Evolutionary conservation across 2,888 invertebrate genomes (phyloP).

Genomic region (Conchocele bisecta): DNA sequence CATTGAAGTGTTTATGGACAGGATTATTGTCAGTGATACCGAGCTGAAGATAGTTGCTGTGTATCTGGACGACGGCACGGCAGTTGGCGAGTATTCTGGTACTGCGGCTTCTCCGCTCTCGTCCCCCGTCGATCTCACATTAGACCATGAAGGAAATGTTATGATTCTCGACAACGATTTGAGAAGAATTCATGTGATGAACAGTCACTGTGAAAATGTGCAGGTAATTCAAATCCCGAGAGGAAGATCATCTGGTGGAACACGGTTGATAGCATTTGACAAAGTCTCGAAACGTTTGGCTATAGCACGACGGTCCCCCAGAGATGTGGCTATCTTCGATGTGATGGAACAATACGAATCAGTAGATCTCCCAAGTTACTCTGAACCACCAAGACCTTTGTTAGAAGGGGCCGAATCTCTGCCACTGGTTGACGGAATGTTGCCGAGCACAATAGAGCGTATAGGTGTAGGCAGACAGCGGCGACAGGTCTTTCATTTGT

Average conservation of each 20-base stretch:
- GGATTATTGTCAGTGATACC: constrained; percentile 42
- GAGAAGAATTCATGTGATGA: constrained; percentile 44
- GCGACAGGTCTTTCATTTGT: too few relatives aligned
- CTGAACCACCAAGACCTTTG: too few relatives aligned
- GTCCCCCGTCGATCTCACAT: constrained; percentile 39
- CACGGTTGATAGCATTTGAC: constrained; percentile 44
- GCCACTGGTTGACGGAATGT: neutral
- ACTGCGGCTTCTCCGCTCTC: constrained; percentile 29
- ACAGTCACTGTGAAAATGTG: constrained; percentile 25
- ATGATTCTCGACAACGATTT: constrained; percentile 46
- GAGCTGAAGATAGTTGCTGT: constrained; percentile 37
- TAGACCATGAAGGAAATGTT: constrained; percentile 44
- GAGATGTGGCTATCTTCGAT: constrained; percentile 42
- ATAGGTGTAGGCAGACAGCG: neutral
- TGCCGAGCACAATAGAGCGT: neutral
- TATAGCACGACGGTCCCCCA: constrained; percentile 22
- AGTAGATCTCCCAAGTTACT: too few relatives aligned
- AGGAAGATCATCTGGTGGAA: neutral
- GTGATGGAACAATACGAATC: too few relatives aligned
- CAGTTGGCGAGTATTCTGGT: constrained; percentile 43
- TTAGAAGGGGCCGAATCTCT: too few relatives aligned
- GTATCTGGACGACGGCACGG: constrained; percentile 27
- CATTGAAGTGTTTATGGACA: constrained; percentile 30
- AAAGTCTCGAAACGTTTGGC: constrained; percentile 13
- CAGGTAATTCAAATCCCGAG: constrained; percentile 42